A percentile compares a stretch with the other conserved stretches of the same genome.
phyloP scores from a whole-genome alignment of 2,888 invertebrate genomes.

The Monochamus alternatus region DNA sequence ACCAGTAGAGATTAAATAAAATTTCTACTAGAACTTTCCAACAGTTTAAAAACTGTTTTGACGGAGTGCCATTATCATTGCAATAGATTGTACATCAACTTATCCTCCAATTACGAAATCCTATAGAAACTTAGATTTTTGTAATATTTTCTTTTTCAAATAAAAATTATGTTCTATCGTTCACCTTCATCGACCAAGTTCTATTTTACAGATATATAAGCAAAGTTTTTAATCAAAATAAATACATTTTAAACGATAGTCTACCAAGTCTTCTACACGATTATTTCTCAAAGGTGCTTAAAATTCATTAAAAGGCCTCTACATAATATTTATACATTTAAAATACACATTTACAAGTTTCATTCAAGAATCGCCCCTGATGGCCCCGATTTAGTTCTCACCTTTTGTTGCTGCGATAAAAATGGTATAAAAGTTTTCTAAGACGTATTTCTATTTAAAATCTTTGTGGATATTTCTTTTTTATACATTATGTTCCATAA shows the following conservation, averaged over 20 bases:
- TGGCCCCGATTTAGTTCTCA: conserved; percentile 47
- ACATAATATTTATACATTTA: conserved; percentile 47
- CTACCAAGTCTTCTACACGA: conserved; percentile 37
- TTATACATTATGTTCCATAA: not conserved
- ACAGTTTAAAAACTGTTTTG: too few relatives aligned
- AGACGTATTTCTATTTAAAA: conserved; percentile 6
- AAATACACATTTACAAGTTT: conserved; percentile 41
- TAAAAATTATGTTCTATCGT: too few relatives aligned
- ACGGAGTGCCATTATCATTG: too few relatives aligned
- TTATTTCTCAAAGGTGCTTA: conserved; percentile 36
- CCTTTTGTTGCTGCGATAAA: conserved; percentile 24
- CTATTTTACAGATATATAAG: too few relatives aligned
- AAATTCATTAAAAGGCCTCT: conserved; percentile 46
- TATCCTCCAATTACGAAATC: too few relatives aligned
- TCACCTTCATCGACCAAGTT: too few relatives aligned
- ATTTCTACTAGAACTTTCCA: too few relatives aligned
- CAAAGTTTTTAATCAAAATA: too few relatives aligned
- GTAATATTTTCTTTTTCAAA: too few relatives aligned
- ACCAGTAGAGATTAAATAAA: too few relatives aligned
- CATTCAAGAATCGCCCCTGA: conserved; percentile 45
- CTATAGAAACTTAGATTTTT: too few relatives aligned
- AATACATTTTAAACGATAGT: conserved; percentile 20
- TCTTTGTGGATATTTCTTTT: conserved; percentile 1
- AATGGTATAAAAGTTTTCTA: conserved; percentile 40
- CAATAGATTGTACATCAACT: too few relatives aligned